A percentile compares a stretch with the other conserved stretches of the same genome.
phyloP scores from a whole-genome alignment of 2,113 vertebrate species.

The Macroglossus sobrinus region DNA sequence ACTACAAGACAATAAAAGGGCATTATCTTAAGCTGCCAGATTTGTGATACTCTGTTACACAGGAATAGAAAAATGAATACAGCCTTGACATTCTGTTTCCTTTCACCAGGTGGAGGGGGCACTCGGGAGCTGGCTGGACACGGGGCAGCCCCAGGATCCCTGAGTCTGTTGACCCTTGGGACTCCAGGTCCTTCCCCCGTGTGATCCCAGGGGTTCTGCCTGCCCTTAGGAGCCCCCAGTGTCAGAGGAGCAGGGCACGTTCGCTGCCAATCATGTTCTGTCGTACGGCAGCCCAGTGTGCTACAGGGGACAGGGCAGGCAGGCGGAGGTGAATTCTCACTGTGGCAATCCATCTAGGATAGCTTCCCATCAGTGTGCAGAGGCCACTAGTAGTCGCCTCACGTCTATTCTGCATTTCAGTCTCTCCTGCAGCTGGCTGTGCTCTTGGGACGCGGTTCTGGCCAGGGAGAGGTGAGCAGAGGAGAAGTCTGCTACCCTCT shows the following conservation, averaged over 20 bases:
- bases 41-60: neutral
- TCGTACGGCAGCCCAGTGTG: fast-evolving
- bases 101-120: neutral
- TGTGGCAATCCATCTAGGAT: neutral
- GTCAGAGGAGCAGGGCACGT: neutral
- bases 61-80: neutral
- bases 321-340: too few relatives aligned
- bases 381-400: neutral
- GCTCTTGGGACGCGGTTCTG: neutral
- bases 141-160: neutral
- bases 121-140: neutral
- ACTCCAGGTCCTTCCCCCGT: neutral
- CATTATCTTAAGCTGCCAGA: neutral
- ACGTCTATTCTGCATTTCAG: neutral
- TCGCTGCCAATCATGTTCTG: too few relatives aligned
- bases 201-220: neutral
- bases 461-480: neutral
- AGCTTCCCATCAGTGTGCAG: neutral
- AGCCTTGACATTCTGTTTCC: fast-evolving
- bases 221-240: neutral
- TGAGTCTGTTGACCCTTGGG: neutral
- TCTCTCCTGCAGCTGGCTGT: neutral
- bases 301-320: neutral
- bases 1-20: neutral
- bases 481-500: neutral